Conservation (phyloP, 64 coral and sea anemone genomes). For the Porites lutea region DNA sequence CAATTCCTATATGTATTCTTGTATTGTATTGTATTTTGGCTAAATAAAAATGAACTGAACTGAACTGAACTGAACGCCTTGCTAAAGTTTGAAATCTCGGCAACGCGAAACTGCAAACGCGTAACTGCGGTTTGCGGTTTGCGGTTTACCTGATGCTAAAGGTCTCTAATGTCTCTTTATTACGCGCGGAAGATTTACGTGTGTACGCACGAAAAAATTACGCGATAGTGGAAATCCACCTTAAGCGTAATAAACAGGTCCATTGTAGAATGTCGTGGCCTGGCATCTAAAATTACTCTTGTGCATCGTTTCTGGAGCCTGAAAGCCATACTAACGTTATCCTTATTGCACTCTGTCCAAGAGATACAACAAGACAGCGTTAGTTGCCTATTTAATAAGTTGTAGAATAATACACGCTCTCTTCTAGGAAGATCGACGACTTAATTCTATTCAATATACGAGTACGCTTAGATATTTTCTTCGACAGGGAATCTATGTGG, state of each 20-base stretch:
- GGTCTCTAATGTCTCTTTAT: too few relatives aligned
- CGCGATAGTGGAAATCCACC: neutral
- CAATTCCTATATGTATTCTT: too few relatives aligned
- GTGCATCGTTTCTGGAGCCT: conserved; percentile 13
- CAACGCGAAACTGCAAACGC: too few relatives aligned
- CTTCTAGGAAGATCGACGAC: conserved; percentile 14
- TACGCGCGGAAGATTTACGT: too few relatives aligned
- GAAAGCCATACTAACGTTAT: conserved; percentile 5
- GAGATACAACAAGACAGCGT: conserved; percentile 22
- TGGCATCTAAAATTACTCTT: neutral
- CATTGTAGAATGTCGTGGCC: neutral
- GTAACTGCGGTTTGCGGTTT: too few relatives aligned
- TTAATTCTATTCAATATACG: conserved; percentile 46
- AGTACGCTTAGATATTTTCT: conserved; percentile 34
- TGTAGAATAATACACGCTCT: conserved; percentile 41
- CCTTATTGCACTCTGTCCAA: conserved; percentile 21
- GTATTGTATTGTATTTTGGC: too few relatives aligned
- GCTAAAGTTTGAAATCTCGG: too few relatives aligned
- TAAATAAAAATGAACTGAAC: too few relatives aligned
- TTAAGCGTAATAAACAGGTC: conserved; percentile 17
- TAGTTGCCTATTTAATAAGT: conserved; percentile 22
- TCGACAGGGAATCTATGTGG: conserved; percentile 29
- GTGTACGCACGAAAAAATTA: too few relatives aligned
- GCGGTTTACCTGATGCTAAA: too few relatives aligned
- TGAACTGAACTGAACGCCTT: too few relatives aligned